Evolutionary conservation across 1,140 invertebrate genomes (phyloP), one percentile per base, ranked within the genome.

Genomic region (Eulimnadia texana): DNA sequence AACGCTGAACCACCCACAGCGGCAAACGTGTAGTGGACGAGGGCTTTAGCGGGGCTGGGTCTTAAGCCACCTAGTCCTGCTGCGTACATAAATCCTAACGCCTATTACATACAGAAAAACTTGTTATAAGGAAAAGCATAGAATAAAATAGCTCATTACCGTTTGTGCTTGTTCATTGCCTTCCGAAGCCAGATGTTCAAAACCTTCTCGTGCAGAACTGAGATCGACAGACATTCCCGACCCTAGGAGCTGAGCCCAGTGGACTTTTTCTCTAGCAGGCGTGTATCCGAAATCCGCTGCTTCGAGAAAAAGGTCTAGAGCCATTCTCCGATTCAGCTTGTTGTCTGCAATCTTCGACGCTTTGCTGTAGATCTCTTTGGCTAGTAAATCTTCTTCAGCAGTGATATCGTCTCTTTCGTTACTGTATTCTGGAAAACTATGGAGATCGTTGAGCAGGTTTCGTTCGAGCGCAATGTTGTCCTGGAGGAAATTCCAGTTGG

Each of bases 21-120:
- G 28, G 84, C 88, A 70, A 94, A 81, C 3, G 89, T 93, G 69
- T 94, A 93, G 76, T 98, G 90, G 0, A 98, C 78, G 13, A 98
- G 71, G 2, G 94, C 90, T 72, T 85, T 83, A 0, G 87, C 82
- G 73, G 94, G 90, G 65, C 87, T 93, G 1, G 90, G 85, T 69
- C 90, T 86, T 0, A 90, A 82, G 24, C 74, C 76, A 33, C 74
- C 76, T n/a, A 95, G 79, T 6, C 94, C 95, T 59, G 85, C 84
- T 22, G 91, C 87, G 74, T 95, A 86, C 54, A 97, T 74, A 72
- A 95, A 92, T 22, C 86, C 91, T 66, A 95, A 74, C 64, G 84
- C 91, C 90, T 93, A 54, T 10, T 54, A 69, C 28, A 75, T 72
- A 69, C 33, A 22, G 54, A 54, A 55, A 13, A 13, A 50, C 20